phyloP scores from a whole-genome alignment of 1,140 invertebrate genomes.

The Periplaneta americana region DNA sequence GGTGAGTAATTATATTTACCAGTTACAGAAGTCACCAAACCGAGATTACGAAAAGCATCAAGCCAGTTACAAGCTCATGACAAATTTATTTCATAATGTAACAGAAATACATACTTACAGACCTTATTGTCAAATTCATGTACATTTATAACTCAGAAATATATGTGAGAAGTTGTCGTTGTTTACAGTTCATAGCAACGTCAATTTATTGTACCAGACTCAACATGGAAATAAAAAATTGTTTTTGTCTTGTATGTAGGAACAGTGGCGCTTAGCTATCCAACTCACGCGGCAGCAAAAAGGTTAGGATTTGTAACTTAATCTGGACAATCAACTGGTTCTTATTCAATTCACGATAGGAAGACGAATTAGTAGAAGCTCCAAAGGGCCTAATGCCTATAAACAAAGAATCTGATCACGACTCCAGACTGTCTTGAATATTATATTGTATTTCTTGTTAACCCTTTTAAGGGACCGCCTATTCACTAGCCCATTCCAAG shows the following conservation, averaged over 20 bases:
- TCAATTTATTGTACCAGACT: neutral
- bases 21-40: too few relatives aligned
- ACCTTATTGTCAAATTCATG: neutral
- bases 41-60: too few relatives aligned
- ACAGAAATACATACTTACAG: too few relatives aligned
- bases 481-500: neutral
- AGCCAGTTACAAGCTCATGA: too few relatives aligned
- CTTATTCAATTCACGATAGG: neutral
- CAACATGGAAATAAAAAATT: neutral
- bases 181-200: neutral
- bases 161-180: neutral
- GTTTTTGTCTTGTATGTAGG: neutral
- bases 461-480: neutral
- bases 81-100: too few relatives aligned
- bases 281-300: neutral
- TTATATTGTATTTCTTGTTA: neutral
- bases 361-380: neutral
- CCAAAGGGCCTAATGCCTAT: neutral
- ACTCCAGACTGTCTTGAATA: neutral
- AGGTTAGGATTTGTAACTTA: neutral
- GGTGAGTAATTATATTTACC: too few relatives aligned
- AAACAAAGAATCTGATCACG: neutral
- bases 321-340: neutral
- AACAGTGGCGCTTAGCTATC: neutral
- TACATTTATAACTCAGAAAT: neutral